A percentile compares a stretch with the other conserved stretches of the same genome.
Evolutionary conservation across 53 echinoderm and acorn worm genomes (phyloP).

Genomic region (Antedon mediterranea): DNA sequence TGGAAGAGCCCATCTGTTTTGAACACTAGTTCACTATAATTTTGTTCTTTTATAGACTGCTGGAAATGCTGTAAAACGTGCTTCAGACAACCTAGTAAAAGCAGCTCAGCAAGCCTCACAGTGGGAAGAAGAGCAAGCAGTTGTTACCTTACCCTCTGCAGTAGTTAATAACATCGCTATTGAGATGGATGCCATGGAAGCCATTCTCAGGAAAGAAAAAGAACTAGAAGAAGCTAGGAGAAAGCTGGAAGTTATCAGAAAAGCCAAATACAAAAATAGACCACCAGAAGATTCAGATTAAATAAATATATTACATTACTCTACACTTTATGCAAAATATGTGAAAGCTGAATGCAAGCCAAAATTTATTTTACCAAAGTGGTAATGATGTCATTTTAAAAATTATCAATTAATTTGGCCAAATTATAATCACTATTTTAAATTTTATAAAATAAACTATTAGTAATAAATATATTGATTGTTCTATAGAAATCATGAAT

Average conservation of each 20-base stretch:
- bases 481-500: too few species aligned
- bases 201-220: slow-evolving; percentile 80
- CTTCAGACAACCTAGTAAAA: slow-evolving; percentile 83
- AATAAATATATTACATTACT: background rate
- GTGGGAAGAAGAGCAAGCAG: slow-evolving; percentile 37
- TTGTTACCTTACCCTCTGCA: slow-evolving; percentile 41
- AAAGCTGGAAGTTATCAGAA: slow-evolving; percentile 70
- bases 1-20: too few species aligned
- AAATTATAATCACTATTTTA: too few species aligned
- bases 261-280: slow-evolving; percentile 73
- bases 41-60: slow-evolving; percentile 37
- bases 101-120: slow-evolving; percentile 73
- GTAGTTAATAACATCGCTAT: slow-evolving; percentile 88
- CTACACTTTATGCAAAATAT: background rate
- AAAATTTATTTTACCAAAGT: background rate
- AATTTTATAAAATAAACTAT: too few species aligned
- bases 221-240: slow-evolving; percentile 64
- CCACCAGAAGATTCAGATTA: slow-evolving; percentile 45
- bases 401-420: too few species aligned
- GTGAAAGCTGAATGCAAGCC: background rate
- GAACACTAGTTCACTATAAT: background rate
- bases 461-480: too few species aligned
- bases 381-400: too few species aligned
- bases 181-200: slow-evolving; percentile 90
- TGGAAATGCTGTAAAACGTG: slow-evolving; percentile 87